A percentile compares a stretch with the other conserved stretches of the same genome.
These are phyloP conservation scores for Sus cebifrons DNA, from an alignment of 2,797 vertebrate species.

Conservation along the genomic window DNA sequence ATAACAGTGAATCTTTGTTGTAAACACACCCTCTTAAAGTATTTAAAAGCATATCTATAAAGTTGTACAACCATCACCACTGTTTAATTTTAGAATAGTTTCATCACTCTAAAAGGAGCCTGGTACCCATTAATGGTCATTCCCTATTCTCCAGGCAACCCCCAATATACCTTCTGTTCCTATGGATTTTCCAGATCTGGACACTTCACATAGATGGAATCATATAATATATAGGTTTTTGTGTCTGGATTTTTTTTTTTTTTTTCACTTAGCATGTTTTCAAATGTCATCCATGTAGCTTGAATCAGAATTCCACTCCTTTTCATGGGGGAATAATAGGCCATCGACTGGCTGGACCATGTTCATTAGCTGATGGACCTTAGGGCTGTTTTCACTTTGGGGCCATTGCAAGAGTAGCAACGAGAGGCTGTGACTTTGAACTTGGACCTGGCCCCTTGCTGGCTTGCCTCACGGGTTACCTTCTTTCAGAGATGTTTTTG, in stretches of 20 bases:
- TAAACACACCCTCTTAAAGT: not conserved
- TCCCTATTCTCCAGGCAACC: rapidly evolving
- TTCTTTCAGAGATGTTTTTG: not conserved
- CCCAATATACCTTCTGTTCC: not conserved
- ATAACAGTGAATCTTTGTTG: not conserved
- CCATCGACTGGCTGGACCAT: no score
- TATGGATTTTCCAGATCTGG: not conserved
- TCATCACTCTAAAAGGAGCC: rapidly evolving
- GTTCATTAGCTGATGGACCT: rapidly evolving
- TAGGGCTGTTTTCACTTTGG: rapidly evolving
- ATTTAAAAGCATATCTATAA: not conserved
- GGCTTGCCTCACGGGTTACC: not conserved
- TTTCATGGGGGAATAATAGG: no score
- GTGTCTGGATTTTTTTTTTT: not conserved
- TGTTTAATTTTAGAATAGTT: not conserved
- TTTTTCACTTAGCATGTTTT: not conserved
- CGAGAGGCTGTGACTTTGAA: no score
- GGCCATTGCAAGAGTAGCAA: rapidly evolving
- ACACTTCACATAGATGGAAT: not conserved
- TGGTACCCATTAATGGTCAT: no score
- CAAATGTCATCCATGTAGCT: not conserved
- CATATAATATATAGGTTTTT: rapidly evolving
- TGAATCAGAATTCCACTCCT: no score
- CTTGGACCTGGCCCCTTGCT: rapidly evolving
- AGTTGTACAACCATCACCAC: not conserved